phyloP scores from a whole-genome alignment of 2,113 vertebrate species.

The Polyodon spathula region DNA sequence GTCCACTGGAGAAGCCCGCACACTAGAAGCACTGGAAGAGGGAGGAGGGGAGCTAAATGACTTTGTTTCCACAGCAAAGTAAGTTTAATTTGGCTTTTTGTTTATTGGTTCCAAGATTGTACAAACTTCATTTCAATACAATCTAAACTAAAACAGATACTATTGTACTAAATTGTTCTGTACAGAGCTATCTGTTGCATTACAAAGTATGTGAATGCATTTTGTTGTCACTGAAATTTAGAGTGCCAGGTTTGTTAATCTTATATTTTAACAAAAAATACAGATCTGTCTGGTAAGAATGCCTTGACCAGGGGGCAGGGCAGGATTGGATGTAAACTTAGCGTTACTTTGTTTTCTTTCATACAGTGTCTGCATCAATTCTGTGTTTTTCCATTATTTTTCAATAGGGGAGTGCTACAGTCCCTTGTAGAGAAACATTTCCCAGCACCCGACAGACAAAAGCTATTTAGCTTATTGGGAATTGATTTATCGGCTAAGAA shows the following conservation, averaged over 20 bases:
- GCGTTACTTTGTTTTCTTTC: background rate
- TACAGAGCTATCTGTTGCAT: too few relatives aligned
- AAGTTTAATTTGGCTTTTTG: slow-evolving; percentile 28
- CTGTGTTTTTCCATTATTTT: slow-evolving; percentile 11
- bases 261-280: too few relatives aligned
- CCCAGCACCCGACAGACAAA: slow-evolving; percentile 92
- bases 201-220: too few relatives aligned
- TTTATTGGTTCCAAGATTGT: background rate
- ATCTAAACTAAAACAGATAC: too few relatives aligned
- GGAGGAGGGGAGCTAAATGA: slow-evolving; percentile 95
- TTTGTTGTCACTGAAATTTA: too few relatives aligned
- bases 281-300: too few relatives aligned
- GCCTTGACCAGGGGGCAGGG: too few relatives aligned
- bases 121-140: too few relatives aligned
- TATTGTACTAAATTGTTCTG: too few relatives aligned
- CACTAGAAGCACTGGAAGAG: slow-evolving; percentile 91
- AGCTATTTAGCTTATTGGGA: slow-evolving; percentile 89
- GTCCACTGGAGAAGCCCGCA: slow-evolving; percentile 93
- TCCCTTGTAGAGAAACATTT: slow-evolving; percentile 96
- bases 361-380: too few relatives aligned
- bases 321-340: too few relatives aligned
- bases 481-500: slow-evolving; percentile 84
- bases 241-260: too few relatives aligned
- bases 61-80: slow-evolving; percentile 98
- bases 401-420: slow-evolving; percentile 83